A percentile compares a stretch with the other conserved stretches of the same genome.
These are phyloP conservation scores for Oreortyx pictus DNA, from an alignment of 2,797 vertebrate genomes.

Conservation along the genomic window DNA sequence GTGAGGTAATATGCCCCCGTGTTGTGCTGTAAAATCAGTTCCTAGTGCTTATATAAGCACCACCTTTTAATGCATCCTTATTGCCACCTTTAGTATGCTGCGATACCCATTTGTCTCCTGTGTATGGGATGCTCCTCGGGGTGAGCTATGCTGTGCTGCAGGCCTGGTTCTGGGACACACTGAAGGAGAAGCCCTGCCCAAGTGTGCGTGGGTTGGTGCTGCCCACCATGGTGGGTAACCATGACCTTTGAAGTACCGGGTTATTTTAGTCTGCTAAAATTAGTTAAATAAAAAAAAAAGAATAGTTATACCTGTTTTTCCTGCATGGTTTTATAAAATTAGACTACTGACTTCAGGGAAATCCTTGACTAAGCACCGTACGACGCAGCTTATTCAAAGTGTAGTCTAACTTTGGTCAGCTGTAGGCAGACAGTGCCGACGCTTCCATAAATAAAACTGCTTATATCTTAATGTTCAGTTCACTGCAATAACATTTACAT, in stretches of 20 bases:
- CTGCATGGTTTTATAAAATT: background rate
- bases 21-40: background rate
- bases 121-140: background rate
- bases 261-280: constrained; percentile 14
- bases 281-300: constrained; percentile 27
- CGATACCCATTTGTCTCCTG: background rate
- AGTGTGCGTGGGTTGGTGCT: background rate
- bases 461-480: background rate
- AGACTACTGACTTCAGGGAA: background rate
- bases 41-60: background rate
- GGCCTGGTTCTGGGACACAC: fast-evolving
- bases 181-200: background rate
- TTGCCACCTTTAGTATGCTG: background rate
- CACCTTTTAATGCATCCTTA: background rate
- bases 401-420: background rate
- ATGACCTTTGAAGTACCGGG: background rate
- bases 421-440: background rate
- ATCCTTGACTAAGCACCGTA: background rate
- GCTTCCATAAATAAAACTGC: background rate
- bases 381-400: background rate
- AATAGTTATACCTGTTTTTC: constrained; percentile 42
- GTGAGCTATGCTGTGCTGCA: background rate
- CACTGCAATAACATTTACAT: background rate
- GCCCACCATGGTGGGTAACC: background rate
- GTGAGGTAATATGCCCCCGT: background rate